Percentiles rank a stretch among this genome's conserved stretches.
Conservation (phyloP, 2,113 vertebrate genomes). For the Epinephelus cyanopodus region DNA sequence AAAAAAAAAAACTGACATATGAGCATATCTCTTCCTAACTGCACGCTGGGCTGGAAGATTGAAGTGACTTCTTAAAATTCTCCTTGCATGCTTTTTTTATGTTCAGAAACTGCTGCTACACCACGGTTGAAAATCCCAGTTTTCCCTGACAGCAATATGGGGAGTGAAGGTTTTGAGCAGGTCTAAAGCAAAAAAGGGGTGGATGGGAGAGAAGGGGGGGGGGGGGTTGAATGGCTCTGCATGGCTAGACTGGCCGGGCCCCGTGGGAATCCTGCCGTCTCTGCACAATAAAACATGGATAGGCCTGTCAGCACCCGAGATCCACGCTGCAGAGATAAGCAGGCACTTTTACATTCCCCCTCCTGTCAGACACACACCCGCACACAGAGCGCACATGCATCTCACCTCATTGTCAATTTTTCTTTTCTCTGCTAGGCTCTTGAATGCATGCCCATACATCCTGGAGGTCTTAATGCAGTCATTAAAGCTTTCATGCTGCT, state of each 20-base stretch:
- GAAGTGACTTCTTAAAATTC: constrained; percentile 45
- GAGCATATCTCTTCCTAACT: constrained; percentile 26
- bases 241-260: constrained; percentile 72
- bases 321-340: constrained; percentile 77
- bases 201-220: constrained; percentile 15
- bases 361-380: constrained; percentile 36
- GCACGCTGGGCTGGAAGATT: constrained; percentile 38
- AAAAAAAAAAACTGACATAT: constrained; percentile 1
- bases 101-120: constrained; percentile 11
- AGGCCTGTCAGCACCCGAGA: constrained; percentile 79
- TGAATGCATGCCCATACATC: constrained; percentile 67
- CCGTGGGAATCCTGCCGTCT: constrained; percentile 63
- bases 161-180: constrained; percentile 30
- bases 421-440: constrained; percentile 54
- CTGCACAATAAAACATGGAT: constrained; percentile 80
- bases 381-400: constrained; percentile 32
- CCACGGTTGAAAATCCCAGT: not conserved
- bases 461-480: constrained; percentile 71
- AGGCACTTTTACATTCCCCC: constrained; percentile 57
- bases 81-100: constrained; percentile 13
- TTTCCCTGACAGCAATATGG: constrained; percentile 4
- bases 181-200: constrained; percentile 15
- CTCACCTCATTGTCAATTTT: constrained; percentile 62
- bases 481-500: constrained; percentile 74
- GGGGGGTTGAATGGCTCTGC: constrained; percentile 46